Evolutionary conservation across 2,797 vertebrate species (phyloP), one percentile per base, ranked within the genome.

Genomic region (Pempheris klunzingeri): DNA sequence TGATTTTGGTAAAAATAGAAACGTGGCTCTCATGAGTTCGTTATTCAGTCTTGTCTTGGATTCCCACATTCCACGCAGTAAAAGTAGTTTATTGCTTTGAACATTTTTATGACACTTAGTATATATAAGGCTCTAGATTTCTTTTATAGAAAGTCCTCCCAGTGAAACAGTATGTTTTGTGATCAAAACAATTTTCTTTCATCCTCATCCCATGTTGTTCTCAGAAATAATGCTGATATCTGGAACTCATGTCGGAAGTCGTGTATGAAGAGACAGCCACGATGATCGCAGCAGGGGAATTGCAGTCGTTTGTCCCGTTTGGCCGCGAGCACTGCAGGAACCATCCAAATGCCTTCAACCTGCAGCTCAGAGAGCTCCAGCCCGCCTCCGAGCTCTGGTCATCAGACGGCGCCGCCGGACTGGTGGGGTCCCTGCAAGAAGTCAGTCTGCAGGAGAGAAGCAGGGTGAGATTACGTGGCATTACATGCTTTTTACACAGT

Each of bases 171-270:
- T 9, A 28, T 4, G 24, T 34, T 26, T 26, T 2, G 32, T 58
- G 14, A 6, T 64, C 28, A 39, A 18, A 60, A 53, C 1, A 44
- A n/a, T 26, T 17, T 28, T 38, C 22, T 18, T 3, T 49, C 6
- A 44, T 59, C 3, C 0, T 34, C 1, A 7, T 53, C 8, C 9
- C 3, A 2, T 6, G 0, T 28, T 67, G 20, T 61, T 38, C 50
- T 4, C 87, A 96, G 97, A 97, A 98, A 99, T 99, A 98, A 99
- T 99, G 98, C 97, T 97, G 98, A 99, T 98, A 99, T 97, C 96
- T 96, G 96, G 96, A 96, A 97, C 97, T 97, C 97, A 99, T 99
- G 98, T 99, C 98, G 98, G 96, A 98, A 90, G 93, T 94, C 96
- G 95, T 97, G 95, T 97, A 95, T 99, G 98, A 99, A 97, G 97